These are phyloP conservation scores for Lordiphosa collinella DNA, from an alignment of 1,140 invertebrate species.

Conservation along the genomic window DNA sequence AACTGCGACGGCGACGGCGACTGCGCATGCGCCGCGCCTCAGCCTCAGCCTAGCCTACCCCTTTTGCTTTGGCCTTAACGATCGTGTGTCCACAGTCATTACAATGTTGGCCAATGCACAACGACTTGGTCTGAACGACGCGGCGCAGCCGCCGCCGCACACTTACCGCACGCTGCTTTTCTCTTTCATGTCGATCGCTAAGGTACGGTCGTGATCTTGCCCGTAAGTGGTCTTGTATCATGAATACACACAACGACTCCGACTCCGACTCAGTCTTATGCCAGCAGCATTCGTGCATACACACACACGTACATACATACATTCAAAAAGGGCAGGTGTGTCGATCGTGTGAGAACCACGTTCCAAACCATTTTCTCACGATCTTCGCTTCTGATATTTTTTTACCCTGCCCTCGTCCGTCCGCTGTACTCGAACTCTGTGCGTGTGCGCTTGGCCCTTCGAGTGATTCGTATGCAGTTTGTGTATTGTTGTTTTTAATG, in stretches of 20 bases:
- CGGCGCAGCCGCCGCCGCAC: constrained; percentile 39
- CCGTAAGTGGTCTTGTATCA: constrained; percentile 79
- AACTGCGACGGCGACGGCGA: constrained; percentile 49
- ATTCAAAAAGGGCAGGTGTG: constrained; percentile 79
- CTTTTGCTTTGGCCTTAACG: constrained; percentile 61
- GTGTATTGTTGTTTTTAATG: constrained; percentile 76
- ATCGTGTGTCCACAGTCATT: constrained; percentile 79
- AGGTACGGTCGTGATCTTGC: constrained; percentile 73
- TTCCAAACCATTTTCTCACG: constrained; percentile 80
- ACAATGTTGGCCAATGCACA: constrained; percentile 75
- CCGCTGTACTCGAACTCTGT: constrained; percentile 10
- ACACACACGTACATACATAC: constrained; percentile 27
- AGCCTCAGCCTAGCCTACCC: constrained; percentile 16
- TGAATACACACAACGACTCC: constrained; percentile 62
- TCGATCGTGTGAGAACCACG: constrained; percentile 80
- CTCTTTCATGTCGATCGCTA: constrained; percentile 59
- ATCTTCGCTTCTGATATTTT: constrained; percentile 78
- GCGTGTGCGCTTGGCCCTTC: constrained; percentile 38
- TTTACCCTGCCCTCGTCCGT: constrained; percentile 7
- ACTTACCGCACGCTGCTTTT: constrained; percentile 77
- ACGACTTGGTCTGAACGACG: constrained; percentile 17
- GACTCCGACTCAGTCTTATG: constrained; percentile 1
- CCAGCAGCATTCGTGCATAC: constrained; percentile 2
- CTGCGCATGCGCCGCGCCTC: constrained; percentile 43
- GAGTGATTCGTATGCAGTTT: constrained; percentile 75